Evolutionary conservation across 2,797 vertebrate genomes (phyloP).

Genomic region (Rhinophrynus dorsalis): DNA sequence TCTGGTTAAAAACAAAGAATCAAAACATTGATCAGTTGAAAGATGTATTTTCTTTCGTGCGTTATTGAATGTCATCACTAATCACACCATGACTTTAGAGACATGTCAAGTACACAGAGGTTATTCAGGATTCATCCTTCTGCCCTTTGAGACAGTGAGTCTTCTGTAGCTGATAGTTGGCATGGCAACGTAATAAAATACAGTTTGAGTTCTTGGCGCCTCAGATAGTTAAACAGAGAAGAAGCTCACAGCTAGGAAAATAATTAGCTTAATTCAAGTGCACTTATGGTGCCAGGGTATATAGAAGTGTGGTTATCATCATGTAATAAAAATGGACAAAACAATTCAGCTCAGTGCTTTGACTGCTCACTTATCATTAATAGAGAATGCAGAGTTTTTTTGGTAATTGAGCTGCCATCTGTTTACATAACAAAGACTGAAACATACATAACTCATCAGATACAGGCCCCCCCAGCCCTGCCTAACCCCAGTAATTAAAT

Average conservation of each 20-base stretch:
- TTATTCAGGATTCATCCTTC: background rate
- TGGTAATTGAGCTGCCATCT: background rate
- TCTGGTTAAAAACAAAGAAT: no score
- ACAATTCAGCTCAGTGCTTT: background rate
- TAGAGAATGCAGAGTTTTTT: background rate
- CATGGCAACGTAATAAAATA: conserved; percentile 7
- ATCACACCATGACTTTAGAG: no score
- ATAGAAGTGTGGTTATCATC: background rate
- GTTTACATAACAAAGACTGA: background rate
- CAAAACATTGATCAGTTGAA: no score
- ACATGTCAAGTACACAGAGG: background rate
- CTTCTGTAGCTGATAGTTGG: conserved; percentile 3
- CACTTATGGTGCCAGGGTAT: background rate
- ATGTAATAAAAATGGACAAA: background rate
- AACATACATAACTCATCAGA: no score
- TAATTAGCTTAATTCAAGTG: conserved; percentile 9
- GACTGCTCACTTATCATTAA: background rate
- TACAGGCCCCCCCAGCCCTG: no score
- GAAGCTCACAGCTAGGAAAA: background rate
- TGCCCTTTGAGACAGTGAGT: conserved; percentile 25
- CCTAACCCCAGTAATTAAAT: no score
- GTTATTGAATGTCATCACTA: no score
- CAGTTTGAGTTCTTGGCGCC: background rate
- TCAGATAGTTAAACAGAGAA: background rate
- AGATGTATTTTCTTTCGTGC: no score